A percentile compares a stretch with the other conserved stretches of the same genome.
phyloP scores from a whole-genome alignment of 2,888 invertebrate species.

The Drosophila ustulata region DNA sequence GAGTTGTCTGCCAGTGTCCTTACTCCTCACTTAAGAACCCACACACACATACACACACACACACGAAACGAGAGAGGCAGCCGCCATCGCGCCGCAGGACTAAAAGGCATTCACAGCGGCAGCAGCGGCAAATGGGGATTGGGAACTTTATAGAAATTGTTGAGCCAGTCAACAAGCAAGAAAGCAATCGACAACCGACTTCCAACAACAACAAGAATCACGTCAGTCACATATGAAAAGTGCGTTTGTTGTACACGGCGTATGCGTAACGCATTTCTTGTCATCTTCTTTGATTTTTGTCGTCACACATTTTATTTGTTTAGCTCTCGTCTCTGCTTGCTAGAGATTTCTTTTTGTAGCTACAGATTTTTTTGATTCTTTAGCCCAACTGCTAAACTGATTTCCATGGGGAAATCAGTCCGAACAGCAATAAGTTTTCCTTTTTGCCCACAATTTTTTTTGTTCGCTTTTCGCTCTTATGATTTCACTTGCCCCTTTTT shows the following conservation, averaged over 20 bases:
- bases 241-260: conserved; percentile 65
- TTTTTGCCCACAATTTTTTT: conserved; percentile 29
- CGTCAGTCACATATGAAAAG: conserved; percentile 23
- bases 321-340: neutral
- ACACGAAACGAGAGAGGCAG: conserved; percentile 35
- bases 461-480: conserved; percentile 36
- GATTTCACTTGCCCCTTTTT: conserved; percentile 30
- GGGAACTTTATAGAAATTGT: conserved; percentile 70
- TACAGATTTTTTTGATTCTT: conserved; percentile 83
- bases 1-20: conserved; percentile 46
- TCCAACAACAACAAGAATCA: conserved; percentile 12
- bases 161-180: conserved; percentile 49
- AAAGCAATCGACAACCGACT: conserved; percentile 18
- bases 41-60: conserved; percentile 38
- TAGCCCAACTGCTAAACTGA: conserved; percentile 82
- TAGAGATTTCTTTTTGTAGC: conserved; percentile 35
- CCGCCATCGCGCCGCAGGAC: conserved; percentile 11
- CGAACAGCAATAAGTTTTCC: conserved; percentile 58
- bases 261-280: conserved; percentile 67
- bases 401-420: conserved; percentile 83
- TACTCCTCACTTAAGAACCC: conserved; percentile 33
- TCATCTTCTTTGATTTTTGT: conserved; percentile 57
- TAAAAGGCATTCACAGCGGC: conserved; percentile 44
- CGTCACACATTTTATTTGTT: conserved; percentile 40
- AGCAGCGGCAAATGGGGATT: conserved; percentile 60